A percentile compares a stretch with the other conserved stretches of the same genome.
phyloP scores from a whole-genome alignment of 2,113 vertebrate genomes.

The Eira barbara region DNA sequence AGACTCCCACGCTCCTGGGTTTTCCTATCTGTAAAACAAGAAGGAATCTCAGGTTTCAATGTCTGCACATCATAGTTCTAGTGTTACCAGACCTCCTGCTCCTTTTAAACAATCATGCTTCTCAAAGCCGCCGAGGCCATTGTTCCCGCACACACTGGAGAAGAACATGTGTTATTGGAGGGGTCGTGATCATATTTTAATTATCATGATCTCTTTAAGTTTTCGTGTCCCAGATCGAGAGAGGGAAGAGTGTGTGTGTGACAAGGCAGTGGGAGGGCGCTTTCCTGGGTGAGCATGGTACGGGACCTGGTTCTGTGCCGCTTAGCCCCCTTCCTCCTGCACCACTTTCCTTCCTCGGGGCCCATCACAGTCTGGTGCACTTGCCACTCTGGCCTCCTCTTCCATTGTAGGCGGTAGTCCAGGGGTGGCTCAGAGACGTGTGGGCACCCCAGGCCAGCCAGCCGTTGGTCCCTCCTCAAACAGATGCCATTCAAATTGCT shows the following conservation, averaged over 20 bases:
- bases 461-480: background rate
- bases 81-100: background rate
- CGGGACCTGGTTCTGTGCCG: background rate
- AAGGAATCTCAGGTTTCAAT: background rate
- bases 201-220: background rate
- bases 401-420: background rate
- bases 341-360: background rate
- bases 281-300: background rate
- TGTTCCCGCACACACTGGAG: background rate
- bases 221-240: background rate
- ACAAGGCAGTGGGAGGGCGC: background rate
- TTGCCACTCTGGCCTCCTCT: background rate
- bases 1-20: fast-evolving
- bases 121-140: background rate
- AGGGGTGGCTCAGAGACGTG: background rate
- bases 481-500: background rate
- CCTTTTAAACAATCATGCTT: background rate
- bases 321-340: background rate
- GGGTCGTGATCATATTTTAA: background rate
- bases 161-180: background rate
- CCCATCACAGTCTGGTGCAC: background rate
- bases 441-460: background rate
- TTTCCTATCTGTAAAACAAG: background rate
- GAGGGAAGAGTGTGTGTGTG: background rate
- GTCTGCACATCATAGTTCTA: background rate